A percentile compares a stretch with the other conserved stretches of the same genome.
phyloP scores from a whole-genome alignment of 2,113 vertebrate genomes.

The Muntiacus reevesi region DNA sequence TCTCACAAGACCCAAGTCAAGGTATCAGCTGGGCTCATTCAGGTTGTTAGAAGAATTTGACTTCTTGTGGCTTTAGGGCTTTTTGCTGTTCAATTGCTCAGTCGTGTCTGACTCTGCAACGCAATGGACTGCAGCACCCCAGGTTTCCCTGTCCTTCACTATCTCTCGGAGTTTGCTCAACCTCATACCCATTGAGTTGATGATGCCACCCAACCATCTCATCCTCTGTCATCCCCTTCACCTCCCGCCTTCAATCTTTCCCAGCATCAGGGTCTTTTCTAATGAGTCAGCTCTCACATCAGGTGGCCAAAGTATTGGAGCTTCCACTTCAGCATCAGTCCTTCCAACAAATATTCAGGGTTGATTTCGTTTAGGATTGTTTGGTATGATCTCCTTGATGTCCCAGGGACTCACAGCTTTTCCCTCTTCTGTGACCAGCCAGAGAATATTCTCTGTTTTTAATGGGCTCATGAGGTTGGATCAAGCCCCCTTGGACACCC shows the following conservation, averaged over 20 bases:
- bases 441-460: neutral
- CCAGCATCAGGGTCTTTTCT: neutral
- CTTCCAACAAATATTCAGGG: neutral
- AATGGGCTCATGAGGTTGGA: neutral
- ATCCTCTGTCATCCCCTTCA: neutral
- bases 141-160: neutral
- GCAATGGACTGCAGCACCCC: neutral
- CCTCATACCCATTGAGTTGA: neutral
- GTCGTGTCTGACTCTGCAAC: neutral
- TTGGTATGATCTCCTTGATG: neutral
- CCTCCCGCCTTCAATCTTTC: neutral
- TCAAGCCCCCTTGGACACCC: neutral
- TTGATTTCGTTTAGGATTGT: neutral
- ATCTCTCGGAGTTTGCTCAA: neutral
- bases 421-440: neutral
- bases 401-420: neutral
- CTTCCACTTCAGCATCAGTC: neutral
- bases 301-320: neutral
- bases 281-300: accelerated
- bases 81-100: neutral
- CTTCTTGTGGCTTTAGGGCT: neutral
- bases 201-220: neutral
- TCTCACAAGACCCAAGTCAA: neutral
- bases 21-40: neutral
- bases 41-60: neutral